phyloP scores from a whole-genome alignment of 35 echinoderm and acorn worm species.

The Nesometra sesokonis region DNA sequence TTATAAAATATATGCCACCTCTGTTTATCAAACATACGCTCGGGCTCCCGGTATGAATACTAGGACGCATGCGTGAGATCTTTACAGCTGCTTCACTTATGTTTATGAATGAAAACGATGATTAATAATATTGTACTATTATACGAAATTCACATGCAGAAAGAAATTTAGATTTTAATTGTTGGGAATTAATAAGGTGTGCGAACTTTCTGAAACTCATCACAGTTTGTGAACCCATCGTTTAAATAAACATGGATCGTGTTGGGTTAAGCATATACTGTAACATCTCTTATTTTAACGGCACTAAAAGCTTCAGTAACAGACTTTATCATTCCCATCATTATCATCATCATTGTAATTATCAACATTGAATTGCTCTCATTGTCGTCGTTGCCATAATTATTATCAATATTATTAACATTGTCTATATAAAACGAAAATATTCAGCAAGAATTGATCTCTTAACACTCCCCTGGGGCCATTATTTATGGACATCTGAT shows the following conservation, averaged over 20 bases:
- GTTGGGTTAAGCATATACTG: too few species aligned
- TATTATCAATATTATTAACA: too few species aligned
- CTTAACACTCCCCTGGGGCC: too few species aligned
- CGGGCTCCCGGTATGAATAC: not conserved
- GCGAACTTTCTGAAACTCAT: not conserved
- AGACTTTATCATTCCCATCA: too few species aligned
- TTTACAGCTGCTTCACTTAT: not conserved
- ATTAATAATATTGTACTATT: not conserved
- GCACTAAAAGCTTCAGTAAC: too few species aligned
- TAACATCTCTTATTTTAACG: too few species aligned
- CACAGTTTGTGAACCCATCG: not conserved
- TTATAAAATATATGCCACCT: not conserved
- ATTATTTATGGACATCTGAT: too few species aligned
- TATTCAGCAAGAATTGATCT: too few species aligned
- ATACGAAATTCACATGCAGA: not conserved
- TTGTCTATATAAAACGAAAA: too few species aligned
- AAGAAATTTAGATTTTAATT: not conserved
- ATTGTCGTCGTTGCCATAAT: too few species aligned
- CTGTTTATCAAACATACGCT: not conserved
- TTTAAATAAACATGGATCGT: not conserved
- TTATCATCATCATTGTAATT: too few species aligned
- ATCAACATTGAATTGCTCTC: too few species aligned
- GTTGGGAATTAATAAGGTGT: not conserved
- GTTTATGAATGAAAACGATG: not conserved
- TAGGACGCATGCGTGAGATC: not conserved